Base-by-base conservation (phyloP, 2,888 invertebrate genomes). In the Acrobasis repandana region DNA sequence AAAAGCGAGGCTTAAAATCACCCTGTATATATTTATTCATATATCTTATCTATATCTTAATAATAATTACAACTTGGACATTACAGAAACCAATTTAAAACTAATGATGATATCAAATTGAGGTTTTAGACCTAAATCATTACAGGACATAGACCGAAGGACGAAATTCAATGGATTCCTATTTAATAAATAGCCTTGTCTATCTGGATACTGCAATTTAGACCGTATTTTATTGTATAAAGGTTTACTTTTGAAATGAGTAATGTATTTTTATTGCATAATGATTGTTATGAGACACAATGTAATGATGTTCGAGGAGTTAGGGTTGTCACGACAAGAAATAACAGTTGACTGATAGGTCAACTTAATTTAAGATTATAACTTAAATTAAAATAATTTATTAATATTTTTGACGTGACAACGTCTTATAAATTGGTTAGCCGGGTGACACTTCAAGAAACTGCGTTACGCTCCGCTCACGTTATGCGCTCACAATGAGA, bases 91-190 rank as follows among this genome's bases (percentile, higher is more conserved):
- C 33, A 51, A 51, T 51, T 51, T 34, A 34, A 50, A 50, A 28
- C 50, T 50, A 50, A 47, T 47, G 34, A 51, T 34, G 51, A 36
- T 52, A 52, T 52, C 36, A 52, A 52, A 36, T 52, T 36, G 15
- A 52, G 9, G 36, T 6, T 6, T 34, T 15, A 28, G 33, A 9
- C n/a, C 33, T 28, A 16, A 36, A 52, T 34, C 52, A 36, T 36
- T 52, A 52, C 9, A 52, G 52, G 14, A 50, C 50, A n/a, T 50
- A 20, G 4, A 50, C 16, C 16, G 52, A 52, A 36, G 36, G 52
- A 16, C 52, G 14, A 11, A 50, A 50, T 50, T 28, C 28, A 50
- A 18, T 18, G 48, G 18, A 18, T 14, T 38, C 11, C 38, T 20
- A 11, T 50, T 50, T 50, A 20, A 50, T 28, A 14, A 20, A 49